These are phyloP conservation scores for Varanus komodoensis DNA, from an alignment of 2,113 vertebrate genomes.

Conservation along the genomic window DNA sequence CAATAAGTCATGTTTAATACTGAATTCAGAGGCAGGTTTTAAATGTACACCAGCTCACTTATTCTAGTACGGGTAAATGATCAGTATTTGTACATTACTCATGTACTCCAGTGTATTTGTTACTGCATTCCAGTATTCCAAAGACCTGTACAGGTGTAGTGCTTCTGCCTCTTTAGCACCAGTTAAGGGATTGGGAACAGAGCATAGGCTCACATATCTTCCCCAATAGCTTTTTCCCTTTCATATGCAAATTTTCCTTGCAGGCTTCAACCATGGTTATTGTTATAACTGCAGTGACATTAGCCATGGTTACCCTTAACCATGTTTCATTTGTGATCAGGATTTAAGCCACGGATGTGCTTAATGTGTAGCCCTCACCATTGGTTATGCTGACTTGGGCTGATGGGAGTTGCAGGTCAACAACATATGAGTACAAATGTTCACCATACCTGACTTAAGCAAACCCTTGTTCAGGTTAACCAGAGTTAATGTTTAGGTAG, in stretches of 20 bases:
- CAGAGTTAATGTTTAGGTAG: too few species aligned
- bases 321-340: neutral
- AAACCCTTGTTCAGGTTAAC: neutral
- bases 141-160: neutral
- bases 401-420: too few species aligned
- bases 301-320: neutral
- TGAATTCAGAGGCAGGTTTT: neutral
- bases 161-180: neutral
- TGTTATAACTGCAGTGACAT: neutral
- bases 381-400: too few species aligned
- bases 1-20: conserved; percentile 9
- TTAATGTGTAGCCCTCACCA: too few species aligned
- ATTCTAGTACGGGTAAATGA: neutral
- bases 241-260: neutral
- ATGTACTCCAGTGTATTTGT: neutral
- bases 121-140: neutral
- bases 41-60: neutral
- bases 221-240: neutral
- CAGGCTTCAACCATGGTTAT: neutral
- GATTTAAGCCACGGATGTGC: neutral
- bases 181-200: neutral
- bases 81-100: neutral
- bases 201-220: neutral
- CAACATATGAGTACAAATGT: too few species aligned
- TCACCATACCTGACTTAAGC: neutral